Evolutionary conservation across 2,797 vertebrate species (phyloP).

Genomic region (Mionectes olivaceus): DNA sequence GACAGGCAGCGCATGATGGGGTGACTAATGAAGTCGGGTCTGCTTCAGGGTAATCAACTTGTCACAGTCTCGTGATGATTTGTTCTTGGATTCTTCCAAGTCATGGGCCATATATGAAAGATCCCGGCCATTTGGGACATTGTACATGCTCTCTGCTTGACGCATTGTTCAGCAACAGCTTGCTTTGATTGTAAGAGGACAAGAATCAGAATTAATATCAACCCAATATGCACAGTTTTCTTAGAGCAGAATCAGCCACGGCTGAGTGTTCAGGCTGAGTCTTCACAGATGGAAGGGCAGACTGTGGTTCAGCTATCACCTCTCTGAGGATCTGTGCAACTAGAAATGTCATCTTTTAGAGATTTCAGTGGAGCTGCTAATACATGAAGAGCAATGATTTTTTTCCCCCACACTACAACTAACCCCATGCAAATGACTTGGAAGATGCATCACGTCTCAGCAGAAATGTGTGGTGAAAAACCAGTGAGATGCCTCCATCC

Average conservation of each 20-base stretch:
- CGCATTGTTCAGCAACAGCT: background rate
- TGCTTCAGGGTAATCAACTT: conserved; percentile 7
- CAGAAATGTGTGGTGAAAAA: background rate
- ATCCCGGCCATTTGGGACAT: background rate
- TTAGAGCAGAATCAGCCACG: background rate
- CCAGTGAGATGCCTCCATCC: background rate
- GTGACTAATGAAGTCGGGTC: conserved; percentile 63
- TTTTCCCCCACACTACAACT: background rate
- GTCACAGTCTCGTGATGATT: conserved; percentile 33
- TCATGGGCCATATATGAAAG: background rate
- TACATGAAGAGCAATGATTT: background rate
- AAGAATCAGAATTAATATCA: background rate
- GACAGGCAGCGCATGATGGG: conserved; percentile 29
- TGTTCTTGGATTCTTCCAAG: conserved; percentile 7
- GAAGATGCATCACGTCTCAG: background rate
- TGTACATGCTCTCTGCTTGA: background rate
- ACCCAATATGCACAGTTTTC: background rate
- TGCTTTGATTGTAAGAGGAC: background rate
- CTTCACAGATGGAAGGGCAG: background rate
- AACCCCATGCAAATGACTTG: background rate
- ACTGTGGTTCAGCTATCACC: fast-evolving
- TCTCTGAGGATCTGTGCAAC: background rate
- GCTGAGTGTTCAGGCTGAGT: background rate
- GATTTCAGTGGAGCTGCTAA: background rate
- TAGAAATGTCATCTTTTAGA: background rate